Evolutionary conservation across 92 coral and sea anemone genomes (phyloP), one percentile per base, ranked within the genome.

Genomic region (Parazoanthus darwini): DNA sequence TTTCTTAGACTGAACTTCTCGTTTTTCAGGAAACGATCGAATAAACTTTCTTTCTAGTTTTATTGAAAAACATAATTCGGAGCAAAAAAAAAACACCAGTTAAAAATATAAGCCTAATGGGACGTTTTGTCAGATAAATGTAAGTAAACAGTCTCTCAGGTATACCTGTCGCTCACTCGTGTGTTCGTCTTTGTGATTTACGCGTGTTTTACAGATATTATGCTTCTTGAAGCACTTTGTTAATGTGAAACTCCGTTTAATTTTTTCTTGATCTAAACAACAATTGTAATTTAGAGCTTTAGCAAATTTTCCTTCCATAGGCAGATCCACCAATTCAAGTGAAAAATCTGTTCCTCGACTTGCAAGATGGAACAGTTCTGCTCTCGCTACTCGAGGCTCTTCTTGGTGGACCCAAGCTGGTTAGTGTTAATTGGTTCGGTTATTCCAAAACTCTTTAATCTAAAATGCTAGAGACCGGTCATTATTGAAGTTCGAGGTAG

Each of bases 321-420:
- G 98, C 96, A 37, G 83, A 77, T 0, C 94, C 96, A 37, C 94
- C 96, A 26, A 35, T 91, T 26, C 89, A 92, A 63, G 91, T 97
- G 44, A 82, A 79, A 16, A 94, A 97, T 89, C 92, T 97, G 66
- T 90, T 92, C 56, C 88, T 85, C 77, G 99, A 95, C 35, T 58
- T 97, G 10, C 93, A 95, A 50, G 96, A 95, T 86, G 99, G 99
- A 70, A 96, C 94, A 83, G 95, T 93, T 72, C 88, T 97, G 7
- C 86, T 97, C 38, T 88, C 98, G 2, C 92, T 97, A 46, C 66
- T 97, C 50, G 99, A 97, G 72, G 89, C 93, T 42, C 93, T 97
- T 79, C 63, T 88, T 15, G 92, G 91, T 8, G 89, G 80, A 18
- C 75, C 89, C 20, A 71, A 68, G 43, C 86, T 97, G 96, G 98